phyloP scores from a whole-genome alignment of 2,797 vertebrate species.

The Coracias cyanogaster region DNA sequence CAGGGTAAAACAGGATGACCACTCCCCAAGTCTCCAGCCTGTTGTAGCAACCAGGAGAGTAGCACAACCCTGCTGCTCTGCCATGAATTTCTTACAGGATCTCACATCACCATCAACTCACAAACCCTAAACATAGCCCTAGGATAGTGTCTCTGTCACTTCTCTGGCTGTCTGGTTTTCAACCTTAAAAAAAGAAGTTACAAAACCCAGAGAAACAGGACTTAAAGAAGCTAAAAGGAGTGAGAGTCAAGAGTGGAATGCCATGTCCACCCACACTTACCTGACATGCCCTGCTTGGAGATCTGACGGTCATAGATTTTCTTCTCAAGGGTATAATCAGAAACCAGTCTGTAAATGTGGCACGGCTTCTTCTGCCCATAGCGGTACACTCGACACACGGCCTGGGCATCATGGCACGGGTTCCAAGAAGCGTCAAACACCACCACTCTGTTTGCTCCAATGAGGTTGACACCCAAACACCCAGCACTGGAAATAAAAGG shows the following conservation, averaged over 20 bases:
- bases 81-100: not conserved
- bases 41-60: not conserved
- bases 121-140: not conserved
- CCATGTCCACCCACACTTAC: constrained; percentile 66
- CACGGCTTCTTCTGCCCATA: constrained; percentile 97
- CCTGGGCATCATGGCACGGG: constrained; percentile 97
- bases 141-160: not conserved
- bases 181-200: not conserved
- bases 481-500: constrained; percentile 86
- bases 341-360: constrained; percentile 96
- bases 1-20: not conserved
- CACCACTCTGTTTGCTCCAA: constrained; percentile 96
- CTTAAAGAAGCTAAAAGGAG: not conserved
- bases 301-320: constrained; percentile 99
- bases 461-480: constrained; percentile 96
- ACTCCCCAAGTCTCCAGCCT: not conserved
- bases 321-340: constrained; percentile 96
- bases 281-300: constrained; percentile 99
- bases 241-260: not conserved
- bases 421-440: constrained; percentile 99
- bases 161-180: not conserved
- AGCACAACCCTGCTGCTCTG: not conserved
- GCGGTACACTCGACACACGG: constrained; percentile 96
- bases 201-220: not conserved
- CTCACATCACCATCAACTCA: not conserved